Percentiles rank a stretch among this genome's conserved stretches.
Conservation (phyloP, 2,797 vertebrate species). For the Dryobates pubescens region DNA sequence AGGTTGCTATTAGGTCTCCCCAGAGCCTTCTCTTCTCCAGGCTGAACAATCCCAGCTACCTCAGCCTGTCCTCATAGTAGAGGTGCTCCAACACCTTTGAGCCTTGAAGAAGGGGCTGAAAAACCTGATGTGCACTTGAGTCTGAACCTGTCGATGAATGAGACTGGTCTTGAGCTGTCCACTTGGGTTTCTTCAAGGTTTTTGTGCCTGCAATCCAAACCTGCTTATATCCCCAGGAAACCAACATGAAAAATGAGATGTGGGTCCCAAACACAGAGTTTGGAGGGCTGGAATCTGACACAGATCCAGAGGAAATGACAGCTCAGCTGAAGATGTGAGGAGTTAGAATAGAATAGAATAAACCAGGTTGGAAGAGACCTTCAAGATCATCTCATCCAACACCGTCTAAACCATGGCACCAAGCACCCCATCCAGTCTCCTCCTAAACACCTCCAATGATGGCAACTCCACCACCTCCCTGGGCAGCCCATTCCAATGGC, state of each 20-base stretch:
- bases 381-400: too few relatives aligned
- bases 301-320: neutral
- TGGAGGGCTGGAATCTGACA: neutral
- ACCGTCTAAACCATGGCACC: too few relatives aligned
- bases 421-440: too few relatives aligned
- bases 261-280: neutral
- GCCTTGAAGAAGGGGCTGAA: neutral
- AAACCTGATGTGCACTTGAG: neutral
- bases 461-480: too few relatives aligned
- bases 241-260: neutral
- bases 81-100: neutral
- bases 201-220: neutral
- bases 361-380: too few relatives aligned
- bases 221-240: neutral
- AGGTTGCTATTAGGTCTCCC: too few relatives aligned
- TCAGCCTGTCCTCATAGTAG: too few relatives aligned
- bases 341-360: neutral
- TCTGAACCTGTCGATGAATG: neutral
- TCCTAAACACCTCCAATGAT: too few relatives aligned
- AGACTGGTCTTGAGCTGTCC: neutral
- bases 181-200: neutral
- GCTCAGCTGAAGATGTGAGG: neutral
- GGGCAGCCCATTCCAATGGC: too few relatives aligned
- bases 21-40: too few relatives aligned
- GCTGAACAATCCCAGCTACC: too few relatives aligned